Conservation (phyloP, 2,797 vertebrate species). For the Oreochromis grahami region DNA sequence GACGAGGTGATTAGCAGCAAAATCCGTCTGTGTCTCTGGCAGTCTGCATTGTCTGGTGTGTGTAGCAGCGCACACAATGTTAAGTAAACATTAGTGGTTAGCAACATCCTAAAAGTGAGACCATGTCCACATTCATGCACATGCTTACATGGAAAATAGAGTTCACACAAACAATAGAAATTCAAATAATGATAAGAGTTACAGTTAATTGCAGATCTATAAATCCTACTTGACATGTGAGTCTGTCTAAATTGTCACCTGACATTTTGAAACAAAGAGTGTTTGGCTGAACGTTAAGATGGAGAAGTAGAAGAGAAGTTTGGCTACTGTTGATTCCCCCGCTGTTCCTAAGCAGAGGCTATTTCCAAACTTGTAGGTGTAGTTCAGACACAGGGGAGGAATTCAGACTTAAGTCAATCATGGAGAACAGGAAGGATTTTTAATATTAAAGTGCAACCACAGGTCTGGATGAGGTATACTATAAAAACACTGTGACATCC, state of each 20-base stretch:
- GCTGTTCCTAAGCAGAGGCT: background rate
- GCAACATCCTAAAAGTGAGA: constrained; percentile 9
- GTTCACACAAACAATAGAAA: background rate
- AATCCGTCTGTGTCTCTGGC: constrained; percentile 42
- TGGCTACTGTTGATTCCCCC: background rate
- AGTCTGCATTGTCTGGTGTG: constrained; percentile 24
- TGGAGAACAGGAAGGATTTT: constrained; percentile 39
- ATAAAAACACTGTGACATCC: constrained; percentile 62
- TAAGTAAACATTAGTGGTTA: constrained; percentile 27
- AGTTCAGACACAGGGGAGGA: constrained; percentile 36
- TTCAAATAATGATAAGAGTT: background rate
- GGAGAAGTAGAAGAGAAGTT: background rate
- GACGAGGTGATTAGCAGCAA: constrained; percentile 33
- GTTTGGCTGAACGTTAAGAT: background rate
- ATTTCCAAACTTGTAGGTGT: constrained; percentile 35
- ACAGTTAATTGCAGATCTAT: background rate
- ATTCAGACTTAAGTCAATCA: constrained; percentile 46
- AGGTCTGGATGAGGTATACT: constrained; percentile 64
- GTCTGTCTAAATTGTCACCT: background rate
- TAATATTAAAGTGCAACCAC: constrained; percentile 59
- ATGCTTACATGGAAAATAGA: background rate
- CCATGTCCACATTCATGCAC: background rate
- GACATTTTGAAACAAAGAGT: background rate
- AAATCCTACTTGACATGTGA: no score
- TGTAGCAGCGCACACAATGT: constrained; percentile 2